Conservation (phyloP, 2,113 vertebrate species). For the Oryzias celebensis region DNA sequence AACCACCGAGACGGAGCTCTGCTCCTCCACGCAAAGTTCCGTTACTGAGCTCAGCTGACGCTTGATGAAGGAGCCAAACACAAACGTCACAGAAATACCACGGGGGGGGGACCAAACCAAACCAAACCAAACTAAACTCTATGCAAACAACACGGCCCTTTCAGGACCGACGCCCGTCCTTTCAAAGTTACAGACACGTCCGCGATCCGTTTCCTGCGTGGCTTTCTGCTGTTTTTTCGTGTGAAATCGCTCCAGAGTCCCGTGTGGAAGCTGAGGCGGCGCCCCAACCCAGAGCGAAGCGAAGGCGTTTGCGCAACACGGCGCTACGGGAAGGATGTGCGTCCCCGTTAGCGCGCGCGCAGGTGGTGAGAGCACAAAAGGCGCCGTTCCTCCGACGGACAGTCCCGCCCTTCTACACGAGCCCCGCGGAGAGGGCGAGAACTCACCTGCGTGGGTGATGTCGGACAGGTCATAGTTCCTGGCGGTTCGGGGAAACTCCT, state of each 20-base stretch:
- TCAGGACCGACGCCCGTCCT: too few species aligned
- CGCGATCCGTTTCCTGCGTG: too few species aligned
- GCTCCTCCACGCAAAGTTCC: background rate
- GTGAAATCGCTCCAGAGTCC: background rate
- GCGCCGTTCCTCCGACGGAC: conserved; percentile 15
- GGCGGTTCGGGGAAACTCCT: conserved; percentile 85
- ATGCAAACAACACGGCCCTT: too few species aligned
- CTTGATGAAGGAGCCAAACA: too few species aligned
- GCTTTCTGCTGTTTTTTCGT: background rate
- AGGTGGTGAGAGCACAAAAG: conserved; percentile 71
- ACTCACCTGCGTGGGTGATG: conserved; percentile 86
- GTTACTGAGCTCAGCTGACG: too few species aligned
- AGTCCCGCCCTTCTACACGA: background rate
- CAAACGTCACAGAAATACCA: too few species aligned
- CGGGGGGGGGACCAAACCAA: too few species aligned
- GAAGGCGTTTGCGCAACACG: conserved; percentile 4
- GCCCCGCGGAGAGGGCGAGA: background rate
- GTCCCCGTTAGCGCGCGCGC: conserved; percentile 42
- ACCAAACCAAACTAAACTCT: too few species aligned
- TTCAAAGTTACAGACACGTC: too few species aligned
- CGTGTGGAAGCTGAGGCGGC: background rate
- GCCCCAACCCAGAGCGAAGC: background rate
- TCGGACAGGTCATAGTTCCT: conserved; percentile 89
- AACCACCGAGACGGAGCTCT: background rate
- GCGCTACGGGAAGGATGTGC: conserved; percentile 12